A percentile compares a stretch with the other conserved stretches of the same genome.
phyloP scores from a whole-genome alignment of 2,888 invertebrate species.

The Drosophila algonquin region DNA sequence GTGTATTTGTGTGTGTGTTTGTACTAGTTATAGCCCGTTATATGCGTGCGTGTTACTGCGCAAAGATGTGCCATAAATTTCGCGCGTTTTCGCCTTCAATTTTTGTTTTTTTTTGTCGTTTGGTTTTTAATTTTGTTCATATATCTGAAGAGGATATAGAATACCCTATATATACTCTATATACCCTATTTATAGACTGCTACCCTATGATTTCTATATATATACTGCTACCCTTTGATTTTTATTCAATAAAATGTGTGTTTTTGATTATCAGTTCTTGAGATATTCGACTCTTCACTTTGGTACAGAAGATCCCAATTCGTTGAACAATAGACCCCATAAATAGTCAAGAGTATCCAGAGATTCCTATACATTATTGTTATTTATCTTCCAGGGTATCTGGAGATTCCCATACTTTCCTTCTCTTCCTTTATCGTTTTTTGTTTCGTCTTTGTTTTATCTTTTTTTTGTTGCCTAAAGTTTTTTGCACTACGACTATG shows the following conservation, averaged over 20 bases:
- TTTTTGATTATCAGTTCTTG: too few relatives aligned
- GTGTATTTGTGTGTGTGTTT: conserved; percentile 13
- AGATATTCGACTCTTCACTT: too few relatives aligned
- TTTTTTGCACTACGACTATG: conserved; percentile 31
- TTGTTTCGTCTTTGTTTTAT: conserved; percentile 15
- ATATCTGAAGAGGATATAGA: background rate
- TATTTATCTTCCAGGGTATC: background rate
- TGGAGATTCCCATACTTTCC: background rate
- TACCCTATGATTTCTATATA: background rate
- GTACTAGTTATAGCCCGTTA: conserved; percentile 74
- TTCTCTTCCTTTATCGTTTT: background rate
- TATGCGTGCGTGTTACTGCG: conserved; percentile 76
- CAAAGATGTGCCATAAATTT: conserved; percentile 77
- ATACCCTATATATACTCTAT: background rate
- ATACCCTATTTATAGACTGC: background rate
- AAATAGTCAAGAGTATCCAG: background rate
- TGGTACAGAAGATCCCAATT: too few relatives aligned
- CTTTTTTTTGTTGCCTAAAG: conserved; percentile 31
- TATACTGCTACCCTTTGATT: background rate
- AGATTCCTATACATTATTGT: background rate
- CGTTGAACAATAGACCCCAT: too few relatives aligned
- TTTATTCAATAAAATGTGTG: conserved; percentile 5
- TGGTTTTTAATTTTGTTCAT: conserved; percentile 39
- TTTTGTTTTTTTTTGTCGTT: conserved; percentile 45
- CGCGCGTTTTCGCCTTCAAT: conserved; percentile 72